Percentiles rank a stretch among this genome's conserved stretches.
These are phyloP conservation scores for Dioctria linearis DNA, from an alignment of 2,888 invertebrate species.

Conservation along the genomic window DNA sequence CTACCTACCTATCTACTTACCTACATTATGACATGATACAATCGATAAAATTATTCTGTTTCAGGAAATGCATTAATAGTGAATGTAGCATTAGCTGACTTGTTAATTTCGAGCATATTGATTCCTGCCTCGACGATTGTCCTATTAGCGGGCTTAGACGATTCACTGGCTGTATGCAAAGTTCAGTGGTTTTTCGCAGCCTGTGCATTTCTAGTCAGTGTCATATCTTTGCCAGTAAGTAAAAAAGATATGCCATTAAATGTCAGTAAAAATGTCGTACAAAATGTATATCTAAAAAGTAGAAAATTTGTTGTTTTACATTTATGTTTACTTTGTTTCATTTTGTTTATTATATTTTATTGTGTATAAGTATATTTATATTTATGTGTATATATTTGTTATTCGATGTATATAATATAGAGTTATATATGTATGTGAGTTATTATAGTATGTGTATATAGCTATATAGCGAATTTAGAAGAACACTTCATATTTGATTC, in stretches of 20 bases:
- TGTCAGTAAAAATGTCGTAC: conserved; percentile 4
- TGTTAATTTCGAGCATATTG: conserved; percentile 79
- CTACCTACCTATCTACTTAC: too few species aligned
- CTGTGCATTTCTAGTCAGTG: conserved; percentile 78
- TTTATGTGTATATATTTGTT: conserved; percentile 14
- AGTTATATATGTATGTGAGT: neutral
- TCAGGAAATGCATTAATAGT: conserved; percentile 80
- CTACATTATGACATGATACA: conserved; percentile 2
- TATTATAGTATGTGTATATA: neutral
- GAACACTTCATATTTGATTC: too few species aligned
- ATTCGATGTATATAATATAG: neutral
- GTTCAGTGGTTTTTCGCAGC: conserved; percentile 79
- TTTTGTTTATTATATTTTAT: conserved; percentile 16
- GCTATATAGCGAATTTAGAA: too few species aligned
- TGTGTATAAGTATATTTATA: neutral
- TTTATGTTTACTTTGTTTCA: neutral
- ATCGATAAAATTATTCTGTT: conserved; percentile 59
- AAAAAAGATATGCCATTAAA: conserved; percentile 53
- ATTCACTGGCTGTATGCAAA: conserved; percentile 75
- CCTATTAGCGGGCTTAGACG: conserved; percentile 77
- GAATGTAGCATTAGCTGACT: conserved; percentile 81
- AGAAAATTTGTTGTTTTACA: conserved; percentile 8
- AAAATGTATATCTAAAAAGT: conserved; percentile 2
- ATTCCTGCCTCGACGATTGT: conserved; percentile 81
- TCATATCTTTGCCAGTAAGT: conserved; percentile 75